Evolutionary conservation across 2,888 invertebrate species (phyloP).

Genomic region (Agrotis clavis): DNA sequence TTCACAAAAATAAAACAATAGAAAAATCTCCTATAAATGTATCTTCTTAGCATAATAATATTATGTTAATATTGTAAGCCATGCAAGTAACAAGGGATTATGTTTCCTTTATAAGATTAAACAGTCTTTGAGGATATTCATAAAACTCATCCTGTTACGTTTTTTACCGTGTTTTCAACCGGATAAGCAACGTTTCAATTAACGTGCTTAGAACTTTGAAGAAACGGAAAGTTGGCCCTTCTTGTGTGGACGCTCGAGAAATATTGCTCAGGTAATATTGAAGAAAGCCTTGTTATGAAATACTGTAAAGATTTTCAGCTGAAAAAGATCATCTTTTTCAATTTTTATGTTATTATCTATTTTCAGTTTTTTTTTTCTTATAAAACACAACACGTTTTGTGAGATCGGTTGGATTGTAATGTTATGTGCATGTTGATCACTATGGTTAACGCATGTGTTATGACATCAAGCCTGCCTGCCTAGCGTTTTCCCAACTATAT

Average conservation of each 20-base stretch:
- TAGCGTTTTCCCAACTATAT: no score
- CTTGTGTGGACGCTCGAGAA: conserved; percentile 21
- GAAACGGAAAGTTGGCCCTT: conserved; percentile 58
- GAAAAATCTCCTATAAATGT: conserved; percentile 17
- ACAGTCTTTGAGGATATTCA: conserved; percentile 66
- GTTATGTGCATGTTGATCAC: no score
- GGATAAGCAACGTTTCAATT: conserved; percentile 73
- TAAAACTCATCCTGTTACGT: conserved; percentile 68
- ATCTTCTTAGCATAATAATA: conserved; percentile 27
- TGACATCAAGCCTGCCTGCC: no score
- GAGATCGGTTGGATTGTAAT: no score
- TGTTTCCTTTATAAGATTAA: conserved; percentile 67
- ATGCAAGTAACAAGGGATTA: conserved; percentile 67
- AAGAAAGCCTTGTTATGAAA: conserved; percentile 6
- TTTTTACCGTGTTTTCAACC: conserved; percentile 64
- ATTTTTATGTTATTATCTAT: no score
- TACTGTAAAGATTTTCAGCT: neutral
- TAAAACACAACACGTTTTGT: no score
- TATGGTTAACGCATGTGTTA: no score
- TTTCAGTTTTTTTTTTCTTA: no score
- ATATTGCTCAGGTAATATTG: conserved; percentile 27
- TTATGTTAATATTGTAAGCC: conserved; percentile 56
- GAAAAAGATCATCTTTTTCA: no score
- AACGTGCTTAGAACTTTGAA: conserved; percentile 64
- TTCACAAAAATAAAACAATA: conserved; percentile 17